phyloP scores from a whole-genome alignment of 2,113 vertebrate species.

The Zonotrichia leucophrys region DNA sequence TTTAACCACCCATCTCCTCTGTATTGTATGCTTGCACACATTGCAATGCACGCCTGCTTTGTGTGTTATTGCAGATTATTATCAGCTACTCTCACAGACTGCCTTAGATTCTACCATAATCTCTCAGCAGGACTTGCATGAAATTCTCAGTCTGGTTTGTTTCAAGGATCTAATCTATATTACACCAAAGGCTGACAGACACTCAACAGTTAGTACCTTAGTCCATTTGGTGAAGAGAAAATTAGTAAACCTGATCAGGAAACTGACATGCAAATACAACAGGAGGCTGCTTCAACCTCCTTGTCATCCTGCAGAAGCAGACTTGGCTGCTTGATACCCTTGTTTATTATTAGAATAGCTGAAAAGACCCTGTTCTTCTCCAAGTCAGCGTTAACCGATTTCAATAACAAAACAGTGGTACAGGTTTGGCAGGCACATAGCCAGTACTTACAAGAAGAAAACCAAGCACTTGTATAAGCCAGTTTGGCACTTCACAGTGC shows the following conservation, averaged over 20 bases:
- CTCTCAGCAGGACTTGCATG: not conserved
- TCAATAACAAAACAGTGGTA: not conserved
- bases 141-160: not conserved
- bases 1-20: not conserved
- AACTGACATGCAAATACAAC: not conserved
- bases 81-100: not conserved
- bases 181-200: not conserved
- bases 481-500: not conserved
- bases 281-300: not conserved
- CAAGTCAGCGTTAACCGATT: not conserved
- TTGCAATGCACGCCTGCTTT: fast-evolving
- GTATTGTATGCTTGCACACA: not conserved
- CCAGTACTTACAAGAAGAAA: not conserved
- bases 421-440: not conserved
- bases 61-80: not conserved
- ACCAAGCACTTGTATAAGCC: not conserved
- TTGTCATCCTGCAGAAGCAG: not conserved
- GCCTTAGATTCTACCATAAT: not conserved
- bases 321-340: not conserved
- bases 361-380: not conserved
- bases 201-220: not conserved
- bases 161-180: not conserved
- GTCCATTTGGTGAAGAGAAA: not conserved
- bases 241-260: not conserved
- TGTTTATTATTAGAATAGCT: not conserved